Percentiles rank a stretch among this genome's conserved stretches.
Evolutionary conservation across 2,113 vertebrate species (phyloP).

Genomic region (Eonycteris spelaea): DNA sequence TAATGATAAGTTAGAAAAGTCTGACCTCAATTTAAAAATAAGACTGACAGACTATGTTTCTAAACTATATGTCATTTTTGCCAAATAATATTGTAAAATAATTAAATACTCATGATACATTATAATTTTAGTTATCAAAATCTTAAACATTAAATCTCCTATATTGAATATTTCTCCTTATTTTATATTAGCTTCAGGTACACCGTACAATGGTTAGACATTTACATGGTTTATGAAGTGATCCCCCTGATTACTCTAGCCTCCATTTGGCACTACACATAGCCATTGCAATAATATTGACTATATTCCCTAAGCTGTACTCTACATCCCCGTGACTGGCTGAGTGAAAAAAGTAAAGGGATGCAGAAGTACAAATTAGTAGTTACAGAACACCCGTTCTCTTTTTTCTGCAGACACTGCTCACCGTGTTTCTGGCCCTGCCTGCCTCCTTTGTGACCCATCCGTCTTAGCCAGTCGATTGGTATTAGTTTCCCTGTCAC

Average conservation of each 20-base stretch:
- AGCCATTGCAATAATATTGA: too few relatives aligned
- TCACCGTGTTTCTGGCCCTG: conserved; percentile 52
- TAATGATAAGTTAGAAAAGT: neutral
- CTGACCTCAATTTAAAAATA: neutral
- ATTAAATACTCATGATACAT: neutral
- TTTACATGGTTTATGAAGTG: too few relatives aligned
- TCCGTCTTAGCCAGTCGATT: conserved; percentile 1
- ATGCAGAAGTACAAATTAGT: too few relatives aligned
- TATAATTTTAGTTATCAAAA: neutral
- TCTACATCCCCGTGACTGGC: too few relatives aligned
- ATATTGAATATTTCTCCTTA: neutral
- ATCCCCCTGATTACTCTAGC: too few relatives aligned
- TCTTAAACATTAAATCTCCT: neutral
- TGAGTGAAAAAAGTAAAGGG: too few relatives aligned
- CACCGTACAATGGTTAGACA: too few relatives aligned
- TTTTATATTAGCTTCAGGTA: neutral
- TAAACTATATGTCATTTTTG: neutral
- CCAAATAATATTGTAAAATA: neutral
- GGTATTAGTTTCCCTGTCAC: conserved; percentile 21
- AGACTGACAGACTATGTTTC: neutral
- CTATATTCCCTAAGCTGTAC: too few relatives aligned
- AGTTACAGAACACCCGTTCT: neutral
- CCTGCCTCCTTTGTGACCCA: neutral
- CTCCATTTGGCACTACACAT: too few relatives aligned
- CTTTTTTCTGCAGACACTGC: conserved; percentile 48